Evolutionary conservation across 2,113 vertebrate genomes (phyloP), one percentile per base, ranked within the genome.

Genomic region (Polyodon spathula): DNA sequence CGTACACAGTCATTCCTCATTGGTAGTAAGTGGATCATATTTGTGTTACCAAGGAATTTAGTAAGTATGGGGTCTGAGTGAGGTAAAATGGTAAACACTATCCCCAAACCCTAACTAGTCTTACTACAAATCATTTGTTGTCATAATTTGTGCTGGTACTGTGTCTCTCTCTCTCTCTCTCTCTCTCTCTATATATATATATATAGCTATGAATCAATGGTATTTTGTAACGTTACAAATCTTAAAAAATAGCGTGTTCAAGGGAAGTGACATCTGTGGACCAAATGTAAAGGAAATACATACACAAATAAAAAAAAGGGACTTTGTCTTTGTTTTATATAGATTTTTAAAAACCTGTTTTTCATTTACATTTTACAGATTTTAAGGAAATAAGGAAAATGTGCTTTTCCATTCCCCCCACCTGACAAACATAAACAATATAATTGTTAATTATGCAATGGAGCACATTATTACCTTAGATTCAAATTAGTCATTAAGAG

Each of bases 221-320:
- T n/a, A n/a, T n/a, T n/a, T n/a, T n/a, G n/a, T n/a, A n/a, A n/a
- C n/a, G n/a, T n/a, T n/a, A n/a, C n/a, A n/a, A n/a, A n/a, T n/a
- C n/a, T n/a, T n/a, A n/a, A n/a, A n/a, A n/a, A n/a, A n/a, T n/a
- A n/a, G n/a, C n/a, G n/a, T n/a, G n/a, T n/a, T n/a, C n/a, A n/a
- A n/a, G n/a, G n/a, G n/a, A n/a, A n/a, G 60, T 68, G 73, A 76
- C 83, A 86, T 87, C 81, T 87, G 85, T 81, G 75, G 69, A 78
- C 83, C 84, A 86, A 85, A 86, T 86, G 84, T 83, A 81, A 68
- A n/a, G n/a, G n/a, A n/a, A n/a, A n/a, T n/a, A n/a, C n/a, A n/a
- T n/a, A n/a, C n/a, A n/a, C n/a, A n/a, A n/a, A n/a, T n/a, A n/a
- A n/a, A n/a, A n/a, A n/a, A 56, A 68, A 27, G 1, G 77, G 76